Conservation (phyloP, 2,113 vertebrate genomes). For the Tachysurus vachellii region DNA sequence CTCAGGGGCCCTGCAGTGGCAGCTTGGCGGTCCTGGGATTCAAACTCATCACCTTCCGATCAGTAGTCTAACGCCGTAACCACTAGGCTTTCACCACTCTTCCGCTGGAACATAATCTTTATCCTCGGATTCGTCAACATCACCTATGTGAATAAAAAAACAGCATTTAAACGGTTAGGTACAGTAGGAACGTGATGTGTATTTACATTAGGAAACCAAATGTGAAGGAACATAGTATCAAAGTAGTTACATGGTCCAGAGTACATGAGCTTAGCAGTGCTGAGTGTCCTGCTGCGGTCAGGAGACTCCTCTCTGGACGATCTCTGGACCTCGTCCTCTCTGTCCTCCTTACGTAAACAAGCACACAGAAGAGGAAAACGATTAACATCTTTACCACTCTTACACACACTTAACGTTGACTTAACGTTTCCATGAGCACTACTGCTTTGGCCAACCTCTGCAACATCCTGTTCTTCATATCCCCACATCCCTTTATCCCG, state of each 20-base stretch:
- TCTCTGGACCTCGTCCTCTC: slow-evolving; percentile 80
- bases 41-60: too few species aligned
- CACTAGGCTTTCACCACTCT: slow-evolving; percentile 90
- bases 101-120: slow-evolving; percentile 98
- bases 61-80: too few species aligned
- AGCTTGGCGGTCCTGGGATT: too few species aligned
- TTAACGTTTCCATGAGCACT: slow-evolving; percentile 83
- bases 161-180: slow-evolving; percentile 55
- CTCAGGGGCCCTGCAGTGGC: too few species aligned
- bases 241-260: slow-evolving; percentile 90
- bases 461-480: slow-evolving; percentile 79
- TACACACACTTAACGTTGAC: slow-evolving; percentile 38
- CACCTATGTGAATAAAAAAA: slow-evolving; percentile 64
- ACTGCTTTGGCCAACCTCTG: slow-evolving; percentile 91
- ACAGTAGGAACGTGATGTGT: not conserved
- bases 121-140: slow-evolving; percentile 97
- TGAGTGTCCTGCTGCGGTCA: slow-evolving; percentile 78
- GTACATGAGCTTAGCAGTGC: slow-evolving; percentile 85
- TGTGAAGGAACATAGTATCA: slow-evolving; percentile 79
- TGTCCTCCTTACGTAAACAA: slow-evolving; percentile 74
- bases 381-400: not conserved
- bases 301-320: slow-evolving; percentile 81
- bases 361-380: slow-evolving; percentile 13
- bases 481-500: too few species aligned
- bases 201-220: not conserved